These are phyloP conservation scores for Hirudinaria manillensis DNA, from an alignment of 2,888 invertebrate species.

Conservation along the genomic window DNA sequence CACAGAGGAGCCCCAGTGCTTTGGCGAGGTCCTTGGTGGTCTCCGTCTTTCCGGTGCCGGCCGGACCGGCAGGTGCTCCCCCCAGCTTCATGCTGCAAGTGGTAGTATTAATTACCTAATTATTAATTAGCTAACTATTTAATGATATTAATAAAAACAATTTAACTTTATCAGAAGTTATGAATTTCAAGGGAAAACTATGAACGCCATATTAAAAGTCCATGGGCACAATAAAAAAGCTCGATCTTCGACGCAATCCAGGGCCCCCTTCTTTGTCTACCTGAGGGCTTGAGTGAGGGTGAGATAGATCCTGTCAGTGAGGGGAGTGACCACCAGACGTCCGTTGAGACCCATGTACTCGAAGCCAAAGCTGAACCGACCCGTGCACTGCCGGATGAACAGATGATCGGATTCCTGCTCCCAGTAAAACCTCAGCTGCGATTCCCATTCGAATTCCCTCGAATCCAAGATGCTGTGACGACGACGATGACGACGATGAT, in stretches of 20 bases:
- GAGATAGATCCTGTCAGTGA: conserved; percentile 84
- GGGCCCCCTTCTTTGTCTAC: conserved; percentile 76
- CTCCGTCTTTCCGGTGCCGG: conserved; percentile 76
- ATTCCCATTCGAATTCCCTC: conserved; percentile 87
- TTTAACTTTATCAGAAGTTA: no score
- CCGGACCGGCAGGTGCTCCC: conserved; percentile 61
- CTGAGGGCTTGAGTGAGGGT: conserved; percentile 75
- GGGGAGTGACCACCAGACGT: conserved; percentile 80
- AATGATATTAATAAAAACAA: no score
- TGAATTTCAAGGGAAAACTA: no score
- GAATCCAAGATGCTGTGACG: conserved; percentile 70
- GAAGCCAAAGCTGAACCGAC: conserved; percentile 82
- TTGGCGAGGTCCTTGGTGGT: conserved; percentile 86
- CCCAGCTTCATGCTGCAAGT: conserved; percentile 23
- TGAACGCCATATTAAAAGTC: no score
- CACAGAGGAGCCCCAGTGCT: conserved; percentile 62
- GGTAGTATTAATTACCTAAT: no score
- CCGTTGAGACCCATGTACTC: conserved; percentile 92
- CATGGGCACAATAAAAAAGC: no score
- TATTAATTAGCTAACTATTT: no score
- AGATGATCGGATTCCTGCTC: conserved; percentile 71
- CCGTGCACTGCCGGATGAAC: conserved; percentile 73
- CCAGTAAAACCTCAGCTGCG: conserved; percentile 88
- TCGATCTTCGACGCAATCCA: no score
- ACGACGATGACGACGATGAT: not conserved